These are phyloP conservation scores for Connochaetes taurinus DNA, from an alignment of 2,113 vertebrate genomes.

Conservation along the genomic window DNA sequence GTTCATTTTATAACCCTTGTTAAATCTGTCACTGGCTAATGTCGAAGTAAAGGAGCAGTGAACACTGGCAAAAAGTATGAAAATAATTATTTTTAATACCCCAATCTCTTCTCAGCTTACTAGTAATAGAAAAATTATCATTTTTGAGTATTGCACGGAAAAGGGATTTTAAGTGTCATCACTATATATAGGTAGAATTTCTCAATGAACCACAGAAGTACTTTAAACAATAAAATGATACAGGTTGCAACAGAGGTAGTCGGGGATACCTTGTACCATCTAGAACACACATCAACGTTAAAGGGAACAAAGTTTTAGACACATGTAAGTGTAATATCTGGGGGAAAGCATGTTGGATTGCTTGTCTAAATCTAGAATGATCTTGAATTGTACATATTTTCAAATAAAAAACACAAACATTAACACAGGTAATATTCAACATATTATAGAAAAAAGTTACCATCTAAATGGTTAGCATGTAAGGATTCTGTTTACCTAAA, in stretches of 20 bases:
- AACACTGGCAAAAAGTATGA: neutral
- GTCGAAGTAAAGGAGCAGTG: neutral
- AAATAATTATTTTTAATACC: neutral
- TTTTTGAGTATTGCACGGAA: neutral
- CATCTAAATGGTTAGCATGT: neutral
- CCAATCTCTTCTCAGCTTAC: neutral
- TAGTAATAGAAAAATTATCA: neutral
- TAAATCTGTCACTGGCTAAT: neutral
- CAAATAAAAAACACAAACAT: neutral
- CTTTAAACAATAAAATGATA: neutral
- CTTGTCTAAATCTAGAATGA: neutral
- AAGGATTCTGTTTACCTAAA: neutral
- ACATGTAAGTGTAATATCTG: neutral
- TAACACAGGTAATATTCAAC: neutral
- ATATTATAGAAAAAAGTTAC: neutral
- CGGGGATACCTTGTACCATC: rapidly evolving
- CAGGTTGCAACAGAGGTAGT: neutral
- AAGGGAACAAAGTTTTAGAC: neutral
- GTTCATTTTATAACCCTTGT: neutral
- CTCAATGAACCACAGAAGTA: neutral
- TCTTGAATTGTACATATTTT: neutral
- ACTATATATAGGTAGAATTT: neutral
- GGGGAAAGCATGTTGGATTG: neutral
- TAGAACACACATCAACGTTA: neutral
- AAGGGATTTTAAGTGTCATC: neutral